phyloP scores from a whole-genome alignment of 2,797 vertebrate species.

The Oophaga sylvatica region DNA sequence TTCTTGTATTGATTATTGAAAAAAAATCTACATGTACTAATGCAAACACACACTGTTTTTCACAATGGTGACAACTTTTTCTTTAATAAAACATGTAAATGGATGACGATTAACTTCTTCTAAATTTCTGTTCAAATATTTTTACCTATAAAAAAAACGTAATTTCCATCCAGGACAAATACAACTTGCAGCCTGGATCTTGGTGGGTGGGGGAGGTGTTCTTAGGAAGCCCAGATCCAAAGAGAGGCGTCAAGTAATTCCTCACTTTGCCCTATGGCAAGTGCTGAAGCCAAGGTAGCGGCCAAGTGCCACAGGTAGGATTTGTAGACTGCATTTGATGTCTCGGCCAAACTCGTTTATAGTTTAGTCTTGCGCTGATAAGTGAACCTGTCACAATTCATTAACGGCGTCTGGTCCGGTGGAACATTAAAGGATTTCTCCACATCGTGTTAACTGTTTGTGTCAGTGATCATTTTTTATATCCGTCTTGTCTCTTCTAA shows the following conservation, averaged over 20 bases:
- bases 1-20: too few species aligned
- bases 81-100: too few species aligned
- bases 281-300: slow-evolving; percentile 25
- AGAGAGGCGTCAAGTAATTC: slow-evolving; percentile 32
- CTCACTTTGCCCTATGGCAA: slow-evolving; percentile 48
- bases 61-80: too few species aligned
- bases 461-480: slow-evolving; percentile 23
- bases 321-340: slow-evolving; percentile 23
- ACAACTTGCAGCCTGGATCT: background rate
- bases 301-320: slow-evolving; percentile 35
- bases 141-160: too few species aligned
- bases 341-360: slow-evolving; percentile 20
- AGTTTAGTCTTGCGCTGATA: slow-evolving; percentile 10
- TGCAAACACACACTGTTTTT: too few species aligned
- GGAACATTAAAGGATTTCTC: slow-evolving; percentile 15
- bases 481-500: background rate
- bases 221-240: slow-evolving; percentile 5
- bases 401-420: background rate
- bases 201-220: background rate
- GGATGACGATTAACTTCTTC: background rate
- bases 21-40: too few species aligned
- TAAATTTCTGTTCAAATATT: background rate
- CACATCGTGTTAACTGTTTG: slow-evolving; percentile 9
- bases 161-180: background rate
- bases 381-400: slow-evolving; percentile 19